These are phyloP conservation scores for Hyperoplus lanceolatus DNA, from an alignment of 2,797 vertebrate species.

Conservation along the genomic window DNA sequence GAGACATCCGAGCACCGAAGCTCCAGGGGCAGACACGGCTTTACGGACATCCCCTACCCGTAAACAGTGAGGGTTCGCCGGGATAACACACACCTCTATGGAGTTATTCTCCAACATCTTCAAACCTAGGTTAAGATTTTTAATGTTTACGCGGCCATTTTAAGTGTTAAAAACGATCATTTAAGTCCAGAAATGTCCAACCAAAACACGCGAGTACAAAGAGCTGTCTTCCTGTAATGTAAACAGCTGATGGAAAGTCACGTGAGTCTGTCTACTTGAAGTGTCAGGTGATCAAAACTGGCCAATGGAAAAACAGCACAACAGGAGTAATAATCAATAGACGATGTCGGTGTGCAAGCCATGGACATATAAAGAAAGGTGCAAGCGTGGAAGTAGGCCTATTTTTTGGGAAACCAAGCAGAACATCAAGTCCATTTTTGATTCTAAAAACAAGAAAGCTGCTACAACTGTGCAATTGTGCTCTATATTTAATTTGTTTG, in stretches of 20 bases:
- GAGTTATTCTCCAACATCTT: constrained; percentile 47
- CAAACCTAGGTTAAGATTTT: not conserved
- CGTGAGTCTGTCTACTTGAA: not conserved
- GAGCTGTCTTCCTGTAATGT: constrained; percentile 2
- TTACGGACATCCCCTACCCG: constrained; percentile 50
- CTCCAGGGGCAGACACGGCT: constrained; percentile 65
- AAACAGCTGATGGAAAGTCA: constrained; percentile 48
- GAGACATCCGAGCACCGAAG: constrained; percentile 76
- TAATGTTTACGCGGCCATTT: accelerated
- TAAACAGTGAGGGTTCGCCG: constrained; percentile 57
- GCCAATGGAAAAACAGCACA: constrained; percentile 44
- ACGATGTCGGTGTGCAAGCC: not conserved
- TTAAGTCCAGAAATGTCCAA: too few relatives aligned
- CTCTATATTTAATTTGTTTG: too few relatives aligned
- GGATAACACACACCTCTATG: constrained; percentile 78
- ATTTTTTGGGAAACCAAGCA: too few relatives aligned
- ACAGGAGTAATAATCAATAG: not conserved
- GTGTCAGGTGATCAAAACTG: constrained; percentile 61
- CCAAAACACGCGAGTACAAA: too few relatives aligned
- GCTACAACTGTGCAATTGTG: too few relatives aligned
- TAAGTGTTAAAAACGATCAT: accelerated
- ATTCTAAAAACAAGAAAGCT: too few relatives aligned
- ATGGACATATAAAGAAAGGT: too few relatives aligned
- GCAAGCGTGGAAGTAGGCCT: too few relatives aligned
- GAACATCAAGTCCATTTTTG: too few relatives aligned